Evolutionary conservation across 2,888 invertebrate genomes (phyloP), one percentile per base, ranked within the genome.

Genomic region (Caenorhabditis sp.): DNA sequence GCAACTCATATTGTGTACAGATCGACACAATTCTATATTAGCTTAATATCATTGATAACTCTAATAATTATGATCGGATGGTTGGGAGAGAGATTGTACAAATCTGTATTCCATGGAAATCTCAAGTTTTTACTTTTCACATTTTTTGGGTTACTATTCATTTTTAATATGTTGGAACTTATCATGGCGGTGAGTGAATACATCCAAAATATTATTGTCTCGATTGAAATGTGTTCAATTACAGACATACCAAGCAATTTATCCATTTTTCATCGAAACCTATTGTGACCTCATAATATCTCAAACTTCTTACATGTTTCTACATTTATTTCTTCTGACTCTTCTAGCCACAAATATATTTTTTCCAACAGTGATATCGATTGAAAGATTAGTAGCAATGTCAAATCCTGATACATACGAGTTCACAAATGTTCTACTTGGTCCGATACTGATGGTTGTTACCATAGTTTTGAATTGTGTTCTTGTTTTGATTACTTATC

Each of bases 381-480:
- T 69, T 23, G 69, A 69, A 54, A 59, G 69, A 24, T 51, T 69
- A 8, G n/a, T 69, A 10, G 69, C 69, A 12, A 51, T 69, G 23
- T 50, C 50, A 24, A 64, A 59, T 58, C 59, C 63, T 0, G 49
- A 60, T 6, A 54, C 54, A 5, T 69, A 69, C 23, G 69, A 69
- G 24, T 53, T 55, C 14, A 21, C 55, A 3, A 27, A 62, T 10
- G 36, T 50, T 36, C 1, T 19, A 14, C 14, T 69, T 5, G 69
- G 69, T 8, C 69, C 69, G 0, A 31, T 69, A 2, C 50, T 57
- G 2, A 3, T 57, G 1, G 8, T 59, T 36, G 24, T 68, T n/a
- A 6, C 51, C 5, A n/a, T 21, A 24, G 37, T 62, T 68, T 12
- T 53, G 3, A 43, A 43, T 43, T 17, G 14, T 3, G 14, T 17